phyloP scores from a whole-genome alignment of 1,140 invertebrate species.

The Charaxes varanes region DNA sequence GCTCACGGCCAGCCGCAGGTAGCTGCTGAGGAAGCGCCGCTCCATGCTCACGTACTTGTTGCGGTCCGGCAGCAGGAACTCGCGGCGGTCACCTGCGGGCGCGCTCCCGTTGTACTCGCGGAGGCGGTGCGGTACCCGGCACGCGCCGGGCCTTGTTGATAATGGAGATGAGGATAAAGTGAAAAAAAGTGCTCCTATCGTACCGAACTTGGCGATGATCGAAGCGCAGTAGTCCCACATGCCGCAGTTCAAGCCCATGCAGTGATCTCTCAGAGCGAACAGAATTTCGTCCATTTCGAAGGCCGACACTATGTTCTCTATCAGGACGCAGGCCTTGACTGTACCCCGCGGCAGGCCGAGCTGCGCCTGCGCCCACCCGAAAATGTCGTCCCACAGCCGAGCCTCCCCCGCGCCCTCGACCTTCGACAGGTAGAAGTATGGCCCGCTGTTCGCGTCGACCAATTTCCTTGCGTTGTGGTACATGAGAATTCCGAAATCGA shows the following conservation, averaged over 20 bases:
- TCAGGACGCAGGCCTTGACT: constrained; percentile 83
- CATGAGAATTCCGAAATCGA: constrained; percentile 82
- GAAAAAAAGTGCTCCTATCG: constrained; percentile 15
- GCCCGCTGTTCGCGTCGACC: constrained; percentile 74
- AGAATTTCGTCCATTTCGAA: constrained; percentile 84
- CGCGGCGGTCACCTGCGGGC: constrained; percentile 69
- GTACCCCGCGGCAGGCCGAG: constrained; percentile 75
- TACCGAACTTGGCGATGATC: constrained; percentile 81
- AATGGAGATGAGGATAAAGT: no score
- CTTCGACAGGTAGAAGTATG: constrained; percentile 82
- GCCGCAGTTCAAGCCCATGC: constrained; percentile 83
- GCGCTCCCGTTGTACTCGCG: no score
- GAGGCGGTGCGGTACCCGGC: no score
- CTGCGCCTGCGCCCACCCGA: constrained; percentile 78
- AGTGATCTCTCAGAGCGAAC: constrained; percentile 79
- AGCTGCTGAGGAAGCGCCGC: constrained; percentile 77
- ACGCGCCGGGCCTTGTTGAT: no score
- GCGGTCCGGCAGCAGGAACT: constrained; percentile 81
- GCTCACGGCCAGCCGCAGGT: constrained; percentile 77
- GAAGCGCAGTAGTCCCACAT: constrained; percentile 86
- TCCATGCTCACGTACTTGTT: constrained; percentile 82
- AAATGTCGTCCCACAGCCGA: constrained; percentile 82
- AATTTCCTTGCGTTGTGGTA: constrained; percentile 78
- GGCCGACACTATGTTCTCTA: constrained; percentile 81
- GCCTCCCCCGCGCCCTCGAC: constrained; percentile 80